These are phyloP conservation scores for Hestina assimilis DNA, from an alignment of 1,140 invertebrate species.

Conservation along the genomic window DNA sequence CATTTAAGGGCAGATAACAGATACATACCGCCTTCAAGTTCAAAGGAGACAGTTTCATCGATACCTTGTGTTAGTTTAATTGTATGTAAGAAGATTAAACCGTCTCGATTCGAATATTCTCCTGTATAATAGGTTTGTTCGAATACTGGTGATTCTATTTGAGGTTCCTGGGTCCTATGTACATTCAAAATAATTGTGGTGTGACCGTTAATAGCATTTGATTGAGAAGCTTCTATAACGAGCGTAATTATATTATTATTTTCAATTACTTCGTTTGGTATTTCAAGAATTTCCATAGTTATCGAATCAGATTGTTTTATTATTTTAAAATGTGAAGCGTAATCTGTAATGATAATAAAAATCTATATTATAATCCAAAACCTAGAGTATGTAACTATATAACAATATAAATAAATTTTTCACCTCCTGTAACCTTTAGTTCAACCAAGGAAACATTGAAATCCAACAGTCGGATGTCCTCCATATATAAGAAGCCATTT, in stretches of 20 bases:
- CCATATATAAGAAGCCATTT: slow-evolving; percentile 5
- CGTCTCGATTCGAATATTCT: slow-evolving; percentile 23
- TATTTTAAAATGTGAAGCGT: slow-evolving; percentile 25
- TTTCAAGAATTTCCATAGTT: slow-evolving; percentile 13
- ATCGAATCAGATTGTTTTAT: slow-evolving; percentile 9
- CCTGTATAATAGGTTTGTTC: slow-evolving; percentile 34
- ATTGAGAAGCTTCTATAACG: slow-evolving; percentile 24
- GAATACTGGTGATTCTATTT: slow-evolving; percentile 22
- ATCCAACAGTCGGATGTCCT: background rate
- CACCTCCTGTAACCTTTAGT: background rate
- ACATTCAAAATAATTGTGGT: slow-evolving; percentile 37
- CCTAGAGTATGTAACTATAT: too few species aligned
- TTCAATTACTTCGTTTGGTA: slow-evolving; percentile 22
- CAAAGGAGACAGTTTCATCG: slow-evolving; percentile 32
- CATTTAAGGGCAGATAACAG: too few species aligned
- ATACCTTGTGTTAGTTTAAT: slow-evolving; percentile 32
- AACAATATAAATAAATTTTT: too few species aligned
- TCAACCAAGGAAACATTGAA: background rate
- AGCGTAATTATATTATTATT: slow-evolving; percentile 20
- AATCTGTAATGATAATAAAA: slow-evolving; percentile 26
- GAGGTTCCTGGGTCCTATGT: slow-evolving; percentile 10
- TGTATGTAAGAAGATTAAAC: slow-evolving; percentile 17
- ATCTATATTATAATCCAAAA: background rate
- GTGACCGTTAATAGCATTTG: slow-evolving; percentile 28
- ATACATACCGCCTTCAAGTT: slow-evolving; percentile 35